These are phyloP conservation scores for Eubucco bourcierii DNA, from an alignment of 2,113 vertebrate genomes.

Conservation along the genomic window DNA sequence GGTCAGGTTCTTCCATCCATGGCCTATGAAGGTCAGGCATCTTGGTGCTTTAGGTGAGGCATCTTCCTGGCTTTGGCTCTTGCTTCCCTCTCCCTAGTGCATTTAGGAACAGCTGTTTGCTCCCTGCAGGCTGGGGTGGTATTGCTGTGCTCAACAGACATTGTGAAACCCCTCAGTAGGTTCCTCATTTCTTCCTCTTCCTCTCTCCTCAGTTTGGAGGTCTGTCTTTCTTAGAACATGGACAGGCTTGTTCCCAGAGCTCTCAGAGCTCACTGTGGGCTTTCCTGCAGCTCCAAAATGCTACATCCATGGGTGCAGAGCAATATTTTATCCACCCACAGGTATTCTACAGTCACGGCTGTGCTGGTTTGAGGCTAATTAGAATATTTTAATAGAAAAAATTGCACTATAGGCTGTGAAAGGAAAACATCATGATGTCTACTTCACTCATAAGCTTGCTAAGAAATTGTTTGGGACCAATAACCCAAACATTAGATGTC, in stretches of 20 bases:
- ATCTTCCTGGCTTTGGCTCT: not conserved
- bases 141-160: not conserved
- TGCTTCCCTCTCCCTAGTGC: not conserved
- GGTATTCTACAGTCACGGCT: not conserved
- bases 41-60: not conserved
- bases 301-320: not conserved
- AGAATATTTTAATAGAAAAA: too few relatives aligned
- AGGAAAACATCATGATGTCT: too few relatives aligned
- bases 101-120: not conserved
- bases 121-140: not conserved
- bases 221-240: not conserved
- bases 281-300: not conserved
- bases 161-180: not conserved
- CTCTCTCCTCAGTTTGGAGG: not conserved
- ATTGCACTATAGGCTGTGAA: too few relatives aligned
- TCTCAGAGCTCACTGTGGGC: not conserved
- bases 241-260: not conserved
- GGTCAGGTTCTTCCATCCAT: not conserved
- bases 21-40: not conserved
- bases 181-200: not conserved
- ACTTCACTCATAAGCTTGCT: too few relatives aligned
- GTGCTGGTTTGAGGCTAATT: too few relatives aligned
- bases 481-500: too few relatives aligned
- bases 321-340: not conserved
- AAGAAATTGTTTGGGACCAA: too few relatives aligned